Evolutionary conservation across 2,113 vertebrate species (phyloP).

Genomic region (Cynocephalus volans): DNA sequence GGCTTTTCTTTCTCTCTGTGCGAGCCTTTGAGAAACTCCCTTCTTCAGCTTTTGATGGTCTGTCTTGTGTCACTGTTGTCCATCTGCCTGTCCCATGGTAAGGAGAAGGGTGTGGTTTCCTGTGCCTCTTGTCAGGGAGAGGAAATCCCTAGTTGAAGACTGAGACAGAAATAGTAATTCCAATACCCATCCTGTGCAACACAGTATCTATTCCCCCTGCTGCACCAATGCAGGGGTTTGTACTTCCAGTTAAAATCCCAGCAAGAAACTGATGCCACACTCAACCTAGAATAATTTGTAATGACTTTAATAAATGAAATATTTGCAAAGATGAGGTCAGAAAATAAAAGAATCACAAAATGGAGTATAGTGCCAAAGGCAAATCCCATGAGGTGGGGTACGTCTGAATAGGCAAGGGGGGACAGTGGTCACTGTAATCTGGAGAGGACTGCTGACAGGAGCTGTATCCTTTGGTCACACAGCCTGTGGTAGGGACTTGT

Average conservation of each 20-base stretch:
- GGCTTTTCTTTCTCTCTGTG: not conserved
- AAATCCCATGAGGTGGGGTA: no score
- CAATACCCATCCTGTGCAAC: rapidly evolving
- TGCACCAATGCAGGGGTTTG: not conserved
- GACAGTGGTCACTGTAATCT: not conserved
- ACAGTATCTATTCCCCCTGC: not conserved
- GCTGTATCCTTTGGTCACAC: not conserved
- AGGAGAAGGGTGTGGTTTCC: not conserved
- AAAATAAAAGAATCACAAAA: not conserved
- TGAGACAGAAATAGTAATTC: not conserved
- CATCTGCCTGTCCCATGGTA: not conserved
- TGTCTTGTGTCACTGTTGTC: not conserved
- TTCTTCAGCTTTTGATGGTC: not conserved
- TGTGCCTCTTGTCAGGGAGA: not conserved
- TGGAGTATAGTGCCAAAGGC: not conserved
- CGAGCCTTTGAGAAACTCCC: not conserved
- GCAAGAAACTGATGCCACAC: not conserved
- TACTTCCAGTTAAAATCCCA: not conserved
- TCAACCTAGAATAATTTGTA: not conserved
- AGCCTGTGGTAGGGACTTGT: not conserved
- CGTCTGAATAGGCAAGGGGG: no score
- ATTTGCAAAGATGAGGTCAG: not conserved
- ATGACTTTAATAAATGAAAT: not conserved
- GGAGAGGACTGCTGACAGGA: not conserved
- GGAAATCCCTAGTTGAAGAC: not conserved